Base-by-base conservation (phyloP, 2,888 invertebrate genomes). In the Chirona hameri region DNA sequence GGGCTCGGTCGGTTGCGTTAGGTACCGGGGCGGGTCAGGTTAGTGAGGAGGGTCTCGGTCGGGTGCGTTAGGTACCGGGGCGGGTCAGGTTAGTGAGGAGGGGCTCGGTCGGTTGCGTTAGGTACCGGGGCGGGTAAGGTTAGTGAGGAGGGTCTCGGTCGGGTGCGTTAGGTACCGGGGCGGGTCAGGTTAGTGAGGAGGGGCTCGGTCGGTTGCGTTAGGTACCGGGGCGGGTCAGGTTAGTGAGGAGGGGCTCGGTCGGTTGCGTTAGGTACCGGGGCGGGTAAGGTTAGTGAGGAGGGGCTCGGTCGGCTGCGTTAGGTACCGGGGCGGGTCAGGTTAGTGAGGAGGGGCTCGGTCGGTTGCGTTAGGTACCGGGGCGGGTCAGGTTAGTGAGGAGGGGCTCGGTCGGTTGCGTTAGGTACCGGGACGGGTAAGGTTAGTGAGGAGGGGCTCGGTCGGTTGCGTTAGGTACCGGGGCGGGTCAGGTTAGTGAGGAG, bases 51-150 rank as follows among this genome's bases (percentile, higher is more conserved):
- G 52, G 52, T 4, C 39, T 39, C 39, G 39, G 39, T 39, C 39
- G 39, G 2, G 39, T 7, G 39, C 39, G 39, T 39, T 39, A 39
- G 39, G 39, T 39, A 39, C 39, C 39, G 39, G 39, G 39, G 39
- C 39, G 39, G 39, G 39, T 39, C 95, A 85, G 97, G 94, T 94
- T 87, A 86, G 84, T 39, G 39, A 31, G 18, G 52, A 12, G 52
- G 52, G 52, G 52, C 39, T 39, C 39, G 39, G 39, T 39, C 39
- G 39, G 2, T 2, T 7, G 39, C 39, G 39, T 39, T 39, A 39
- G 39, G 39, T 39, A 39, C 39, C 39, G 39, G 39, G 39, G 39
- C 39, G 39, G 39, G 39, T 39, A n/a, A 85, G 97, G 94, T 94
- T 87, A 86, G 84, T 39, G 39, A 31, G 18, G 52, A 12, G 52